A percentile compares a stretch with the other conserved stretches of the same genome.
These are phyloP conservation scores for Bembecia ichneumoniformis DNA, from an alignment of 2,888 invertebrate genomes.

Conservation along the genomic window DNA sequence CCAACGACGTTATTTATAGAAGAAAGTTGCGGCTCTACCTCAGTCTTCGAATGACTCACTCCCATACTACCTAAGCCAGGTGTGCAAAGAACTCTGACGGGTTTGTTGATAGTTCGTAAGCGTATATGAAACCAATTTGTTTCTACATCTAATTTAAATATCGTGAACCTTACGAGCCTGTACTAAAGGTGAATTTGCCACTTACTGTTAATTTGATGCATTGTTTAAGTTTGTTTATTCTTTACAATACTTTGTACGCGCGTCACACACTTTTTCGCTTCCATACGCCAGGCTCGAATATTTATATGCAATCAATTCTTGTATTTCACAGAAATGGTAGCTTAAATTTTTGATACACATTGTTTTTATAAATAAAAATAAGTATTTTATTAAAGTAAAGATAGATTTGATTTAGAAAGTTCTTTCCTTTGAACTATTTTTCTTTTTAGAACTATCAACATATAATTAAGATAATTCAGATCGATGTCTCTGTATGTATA, in stretches of 20 bases:
- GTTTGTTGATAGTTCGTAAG: conserved; percentile 2
- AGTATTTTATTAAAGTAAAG: too few relatives aligned
- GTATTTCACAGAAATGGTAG: neutral
- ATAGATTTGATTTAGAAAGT: too few relatives aligned
- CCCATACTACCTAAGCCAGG: neutral
- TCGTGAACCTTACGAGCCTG: neutral
- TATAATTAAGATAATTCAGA: too few relatives aligned
- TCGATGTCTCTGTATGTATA: too few relatives aligned
- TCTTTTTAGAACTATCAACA: too few relatives aligned
- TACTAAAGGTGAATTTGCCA: neutral
- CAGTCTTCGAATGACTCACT: neutral
- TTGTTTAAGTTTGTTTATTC: neutral
- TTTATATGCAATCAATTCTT: neutral
- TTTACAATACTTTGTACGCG: neutral
- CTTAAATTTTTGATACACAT: too few relatives aligned
- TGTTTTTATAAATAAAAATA: too few relatives aligned
- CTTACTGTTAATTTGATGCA: neutral
- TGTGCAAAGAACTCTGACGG: neutral
- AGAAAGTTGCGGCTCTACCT: neutral
- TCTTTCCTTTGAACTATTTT: too few relatives aligned
- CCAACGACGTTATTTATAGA: too few relatives aligned
- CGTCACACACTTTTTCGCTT: neutral
- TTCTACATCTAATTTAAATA: neutral
- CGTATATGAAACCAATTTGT: neutral
- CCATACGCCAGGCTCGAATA: neutral